phyloP scores from a whole-genome alignment of 2,888 invertebrate species.

The Mesorhabditis sp. region DNA sequence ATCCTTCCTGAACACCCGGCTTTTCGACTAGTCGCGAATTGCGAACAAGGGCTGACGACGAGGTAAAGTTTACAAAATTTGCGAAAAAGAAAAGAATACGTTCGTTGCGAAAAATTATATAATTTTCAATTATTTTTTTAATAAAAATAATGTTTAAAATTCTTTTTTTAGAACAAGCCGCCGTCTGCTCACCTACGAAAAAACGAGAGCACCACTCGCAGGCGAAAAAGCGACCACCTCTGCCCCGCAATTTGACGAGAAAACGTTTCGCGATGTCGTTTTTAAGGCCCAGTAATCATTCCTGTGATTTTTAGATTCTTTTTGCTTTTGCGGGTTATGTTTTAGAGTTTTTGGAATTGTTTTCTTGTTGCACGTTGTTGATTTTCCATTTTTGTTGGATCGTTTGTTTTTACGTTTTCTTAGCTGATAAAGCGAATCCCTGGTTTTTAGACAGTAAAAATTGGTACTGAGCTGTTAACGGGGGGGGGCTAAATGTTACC shows the following conservation, averaged over 20 bases:
- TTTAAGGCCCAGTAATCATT: neutral
- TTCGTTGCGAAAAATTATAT: slow-evolving; percentile 19
- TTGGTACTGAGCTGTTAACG: no score
- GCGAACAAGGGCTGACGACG: slow-evolving; percentile 77
- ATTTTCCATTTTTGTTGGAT: neutral
- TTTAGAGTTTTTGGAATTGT: no score
- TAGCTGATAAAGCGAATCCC: neutral
- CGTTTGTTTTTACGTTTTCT: neutral
- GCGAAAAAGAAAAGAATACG: neutral
- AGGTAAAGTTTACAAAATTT: neutral
- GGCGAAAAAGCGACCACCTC: neutral
- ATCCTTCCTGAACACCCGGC: slow-evolving; percentile 78
- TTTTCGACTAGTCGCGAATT: slow-evolving; percentile 75
- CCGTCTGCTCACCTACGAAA: slow-evolving; percentile 44
- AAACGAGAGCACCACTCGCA: slow-evolving; percentile 24
- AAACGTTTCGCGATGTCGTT: neutral
- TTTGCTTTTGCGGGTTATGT: neutral
- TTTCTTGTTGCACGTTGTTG: no score
- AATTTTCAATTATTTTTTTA: slow-evolving; percentile 10
- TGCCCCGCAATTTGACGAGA: neutral
- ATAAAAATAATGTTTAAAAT: neutral
- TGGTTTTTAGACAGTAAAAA: no score
- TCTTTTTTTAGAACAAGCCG: slow-evolving; percentile 24
- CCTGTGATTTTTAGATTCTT: neutral
- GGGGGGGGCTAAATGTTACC: no score